A percentile compares a stretch with the other conserved stretches of the same genome.
Conservation (phyloP, 2,113 vertebrate species). For the Nettapus auritus region DNA sequence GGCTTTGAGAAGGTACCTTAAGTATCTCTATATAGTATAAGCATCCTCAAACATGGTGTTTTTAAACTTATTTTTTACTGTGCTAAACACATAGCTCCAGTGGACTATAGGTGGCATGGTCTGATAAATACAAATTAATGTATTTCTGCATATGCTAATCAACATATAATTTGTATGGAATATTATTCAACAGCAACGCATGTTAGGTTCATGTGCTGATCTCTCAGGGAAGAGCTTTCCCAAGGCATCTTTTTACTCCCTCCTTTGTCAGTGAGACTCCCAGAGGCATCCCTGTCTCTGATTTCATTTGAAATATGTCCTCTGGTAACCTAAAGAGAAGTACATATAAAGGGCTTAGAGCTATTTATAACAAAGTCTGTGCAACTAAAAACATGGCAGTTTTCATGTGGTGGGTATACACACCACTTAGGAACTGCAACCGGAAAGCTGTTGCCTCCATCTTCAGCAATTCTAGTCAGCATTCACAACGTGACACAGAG, state of each 20-base stretch:
- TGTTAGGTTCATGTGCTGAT: not conserved
- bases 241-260: not conserved
- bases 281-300: not conserved
- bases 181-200: not conserved
- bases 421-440: slow-evolving; percentile 29
- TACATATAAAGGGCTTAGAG: not conserved
- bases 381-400: slow-evolving; percentile 45
- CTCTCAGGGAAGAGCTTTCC: not conserved
- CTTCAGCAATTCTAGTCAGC: slow-evolving; percentile 42
- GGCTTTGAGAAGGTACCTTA: not conserved
- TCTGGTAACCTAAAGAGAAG: slow-evolving; percentile 43
- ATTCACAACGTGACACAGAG: not conserved
- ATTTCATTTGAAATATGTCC: not conserved
- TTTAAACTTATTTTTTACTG: not conserved
- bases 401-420: slow-evolving; percentile 6
- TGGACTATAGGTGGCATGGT: not conserved
- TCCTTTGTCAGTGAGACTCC: not conserved
- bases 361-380: slow-evolving; percentile 58
- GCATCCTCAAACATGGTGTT: not conserved
- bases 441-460: slow-evolving; percentile 38
- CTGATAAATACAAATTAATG: not conserved
- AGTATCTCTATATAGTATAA: not conserved
- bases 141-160: not conserved
- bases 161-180: not conserved
- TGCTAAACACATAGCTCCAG: rapidly evolving